Base-by-base conservation (phyloP, 2,888 invertebrate species). In the Ornithoptera alexandrae region DNA sequence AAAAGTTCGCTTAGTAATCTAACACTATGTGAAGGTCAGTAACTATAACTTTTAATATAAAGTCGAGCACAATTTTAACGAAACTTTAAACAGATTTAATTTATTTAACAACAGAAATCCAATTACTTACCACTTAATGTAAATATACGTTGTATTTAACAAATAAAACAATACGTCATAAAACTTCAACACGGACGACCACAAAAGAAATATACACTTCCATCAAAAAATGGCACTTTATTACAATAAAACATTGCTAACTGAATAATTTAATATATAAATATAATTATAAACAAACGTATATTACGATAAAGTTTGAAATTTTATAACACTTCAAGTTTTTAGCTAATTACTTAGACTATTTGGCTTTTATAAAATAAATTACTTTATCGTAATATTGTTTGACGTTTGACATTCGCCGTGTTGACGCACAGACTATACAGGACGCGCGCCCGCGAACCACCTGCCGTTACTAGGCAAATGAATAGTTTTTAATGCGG, bases 141-240 rank as follows among this genome's bases (percentile, higher is more conserved):
- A 53, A 18, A 53, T 18, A n/a, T 53, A 50, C 5, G 53, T 53
- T 18, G 53, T 18, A 17, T 53, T 53, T 73, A 74, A 68, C 70
- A 69, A 70, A 70, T 72, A 73, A 72, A 62, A 62, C 72, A 80
- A 80, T 80, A 82, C 85, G 85, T 85, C 85, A 85, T 80, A 77
- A 74, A 39, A 75, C 77, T 77, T 63, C 62, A 72, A 71, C 62
- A 71, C 70, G 73, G 62, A 62, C 71, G 71, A 71, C 64, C 72
- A 76, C 74, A 77, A 72, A 75, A 76, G 76, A 78, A 74, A 75
- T 74, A 75, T 73, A 75, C 70, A 73, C 74, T 73, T 74, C 67
- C 69, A 70, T 73, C 71, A 75, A 79, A 81, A 81, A 79, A 82
- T 82, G 81, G 79, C 83, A 78, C 57, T 77, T 70, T 58, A 67